Percentiles rank a stretch among this genome's conserved stretches.
phyloP scores from a whole-genome alignment of 2,888 invertebrate genomes.

The Hirtodrosophila trivittata region DNA sequence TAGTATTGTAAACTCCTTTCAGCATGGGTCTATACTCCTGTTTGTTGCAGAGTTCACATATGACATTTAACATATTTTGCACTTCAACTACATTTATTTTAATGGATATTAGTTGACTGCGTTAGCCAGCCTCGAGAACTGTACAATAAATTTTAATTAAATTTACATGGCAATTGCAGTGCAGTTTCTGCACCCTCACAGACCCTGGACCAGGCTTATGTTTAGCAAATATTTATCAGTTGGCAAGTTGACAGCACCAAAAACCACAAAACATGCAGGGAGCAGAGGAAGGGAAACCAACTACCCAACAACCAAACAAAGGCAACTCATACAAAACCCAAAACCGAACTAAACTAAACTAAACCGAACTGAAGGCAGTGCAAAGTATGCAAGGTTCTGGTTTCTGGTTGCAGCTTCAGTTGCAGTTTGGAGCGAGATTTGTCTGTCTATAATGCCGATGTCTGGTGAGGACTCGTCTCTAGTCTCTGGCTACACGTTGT shows the following conservation, averaged over 20 bases:
- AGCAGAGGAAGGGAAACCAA: neutral
- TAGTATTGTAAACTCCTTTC: too few species aligned
- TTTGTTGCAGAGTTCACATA: too few species aligned
- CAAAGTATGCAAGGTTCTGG: constrained; percentile 49
- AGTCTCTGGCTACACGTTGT: constrained; percentile 52
- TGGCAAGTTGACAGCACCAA: constrained; percentile 69
- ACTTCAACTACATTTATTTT: constrained; percentile 50
- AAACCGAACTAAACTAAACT: constrained; percentile 4
- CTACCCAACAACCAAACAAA: neutral
- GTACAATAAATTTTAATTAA: constrained; percentile 71
- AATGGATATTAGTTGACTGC: constrained; percentile 72
- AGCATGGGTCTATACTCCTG: too few species aligned
- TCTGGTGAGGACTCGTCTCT: constrained; percentile 31
- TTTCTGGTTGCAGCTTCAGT: constrained; percentile 21
- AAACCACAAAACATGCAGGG: constrained; percentile 63
- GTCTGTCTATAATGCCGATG: constrained; percentile 38
- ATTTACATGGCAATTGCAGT: constrained; percentile 57
- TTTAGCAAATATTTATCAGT: constrained; percentile 74
- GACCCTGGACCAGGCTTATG: constrained; percentile 38
- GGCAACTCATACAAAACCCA: too few species aligned
- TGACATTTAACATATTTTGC: constrained; percentile 3
- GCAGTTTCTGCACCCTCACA: constrained; percentile 16
- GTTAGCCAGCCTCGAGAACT: constrained; percentile 40
- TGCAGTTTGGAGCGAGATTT: constrained; percentile 22
- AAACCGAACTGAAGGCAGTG: constrained; percentile 29